Evolutionary conservation across 2,888 invertebrate species (phyloP).

Genomic region (Yponomeuta sedellus): DNA sequence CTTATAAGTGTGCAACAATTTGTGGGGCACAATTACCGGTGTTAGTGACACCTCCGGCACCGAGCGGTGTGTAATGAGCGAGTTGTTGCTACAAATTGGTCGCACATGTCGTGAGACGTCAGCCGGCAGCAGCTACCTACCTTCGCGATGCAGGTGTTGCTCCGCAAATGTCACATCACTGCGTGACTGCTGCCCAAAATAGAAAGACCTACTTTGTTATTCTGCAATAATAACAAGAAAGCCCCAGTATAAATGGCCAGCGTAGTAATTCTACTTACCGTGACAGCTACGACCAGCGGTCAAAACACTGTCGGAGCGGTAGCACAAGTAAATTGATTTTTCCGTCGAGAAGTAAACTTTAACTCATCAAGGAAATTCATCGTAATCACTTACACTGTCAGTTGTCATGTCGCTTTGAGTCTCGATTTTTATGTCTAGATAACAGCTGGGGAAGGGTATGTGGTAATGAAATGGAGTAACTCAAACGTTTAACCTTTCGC

Average conservation of each 20-base stretch:
- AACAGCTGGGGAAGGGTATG: neutral
- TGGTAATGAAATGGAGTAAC: neutral
- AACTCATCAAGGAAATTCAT: conserved; percentile 14
- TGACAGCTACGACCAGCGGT: conserved; percentile 33
- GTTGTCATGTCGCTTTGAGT: conserved; percentile 8
- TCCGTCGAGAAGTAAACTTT: conserved; percentile 9
- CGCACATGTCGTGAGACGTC: conserved; percentile 66
- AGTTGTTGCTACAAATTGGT: conserved; percentile 67
- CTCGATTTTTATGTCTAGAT: conserved; percentile 9
- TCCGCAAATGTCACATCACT: conserved; percentile 50
- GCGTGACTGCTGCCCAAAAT: conserved; percentile 9
- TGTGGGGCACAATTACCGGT: conserved; percentile 61
- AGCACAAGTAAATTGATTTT: conserved; percentile 13
- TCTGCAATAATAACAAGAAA: neutral
- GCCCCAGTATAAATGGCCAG: conserved; percentile 4
- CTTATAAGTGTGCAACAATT: conserved; percentile 31
- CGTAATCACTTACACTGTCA: conserved; percentile 10
- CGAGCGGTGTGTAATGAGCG: conserved; percentile 57
- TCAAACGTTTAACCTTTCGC: neutral
- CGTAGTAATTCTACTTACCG: conserved; percentile 20
- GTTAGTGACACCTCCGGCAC: conserved; percentile 66
- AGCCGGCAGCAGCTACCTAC: conserved; percentile 47
- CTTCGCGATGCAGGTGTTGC: conserved; percentile 52
- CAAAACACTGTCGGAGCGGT: neutral
- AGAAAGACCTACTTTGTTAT: neutral